Base-by-base conservation (phyloP, 2,797 vertebrate genomes). In the Syngnathus acus region DNA sequence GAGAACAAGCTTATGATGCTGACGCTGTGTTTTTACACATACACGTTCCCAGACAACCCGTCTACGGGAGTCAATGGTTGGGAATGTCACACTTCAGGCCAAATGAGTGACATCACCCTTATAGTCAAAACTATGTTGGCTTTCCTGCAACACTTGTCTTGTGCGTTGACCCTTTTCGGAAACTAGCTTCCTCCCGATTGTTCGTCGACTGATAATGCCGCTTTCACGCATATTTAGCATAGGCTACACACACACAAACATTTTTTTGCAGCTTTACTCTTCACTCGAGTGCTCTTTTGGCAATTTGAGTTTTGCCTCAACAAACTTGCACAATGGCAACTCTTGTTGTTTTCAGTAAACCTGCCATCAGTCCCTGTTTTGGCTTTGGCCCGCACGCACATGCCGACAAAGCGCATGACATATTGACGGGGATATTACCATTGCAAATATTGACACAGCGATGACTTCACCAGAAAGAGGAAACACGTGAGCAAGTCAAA, bases 371-470 rank as follows among this genome's bases (percentile, higher is more conserved):
- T 0, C 69, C 68, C 73, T 67, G 38, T 68, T 68, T 48, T 55
- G 77, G 69, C 78, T 58, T 13, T 26, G 79, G 50, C 47, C 63
- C 69, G 51, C 71, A 70, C 65, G 16, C 60, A 16, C 40, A 45
- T 11, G 40, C 48, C 69, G 73, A 72, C 71, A 19, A 66, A 64
- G 65, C 17, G 48, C 40, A 69, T 83, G 74, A 69, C 78, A 86
- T 82, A 81, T 86, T 86, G 78, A 78, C 83, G 66, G 72, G 50
- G 72, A 81, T 79, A 85, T 88, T 83, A 87, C 75, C 83, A 86
- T 82, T 79, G 80, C 87, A 90, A 90, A 90, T 89, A 89, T 90
- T 90, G 87, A 90, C 89, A 82, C 70, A 83, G 66, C 54, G 69
- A 87, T 88, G 85, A 87, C 84, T 81, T 89, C 85, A 88, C 68